Base-by-base conservation (phyloP, 2,888 invertebrate species). In the Leptinotarsa rubiginosa region DNA sequence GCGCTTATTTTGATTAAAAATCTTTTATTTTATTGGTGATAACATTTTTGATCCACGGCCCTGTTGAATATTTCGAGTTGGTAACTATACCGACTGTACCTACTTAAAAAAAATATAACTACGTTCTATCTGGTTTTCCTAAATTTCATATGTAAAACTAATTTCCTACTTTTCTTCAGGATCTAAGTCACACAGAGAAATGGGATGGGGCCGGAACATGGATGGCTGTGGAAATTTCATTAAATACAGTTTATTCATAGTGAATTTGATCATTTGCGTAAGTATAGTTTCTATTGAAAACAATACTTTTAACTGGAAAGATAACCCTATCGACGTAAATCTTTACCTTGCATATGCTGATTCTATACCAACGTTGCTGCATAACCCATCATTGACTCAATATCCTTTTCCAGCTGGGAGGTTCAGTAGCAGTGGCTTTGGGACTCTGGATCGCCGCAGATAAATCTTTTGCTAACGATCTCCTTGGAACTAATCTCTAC, bases 191-290 rank as follows among this genome's bases (percentile, higher is more conserved):
- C 2, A 47, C 62, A 31, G 31, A 31, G 62, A 52, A 88, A 93
- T 94, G 93, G 94, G 93, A 71, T 92, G 93, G 89, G 93, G 94
- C 5, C 62, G 62, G 10, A 94, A 85, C 56, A 95, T 96, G 93
- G 95, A 96, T 88, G 94, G 95, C 86, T 96, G 96, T 87, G 96
- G 96, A 79, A 93, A 94, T 84, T 95, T 93, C 85, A 94, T 96
- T 90, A 96, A 97, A 88, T 93, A 94, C 88, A 92, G 94, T 81
- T 90, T 97, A 84, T 96, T 97, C 87, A 90, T 93, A 77, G 91
- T 94, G 76, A 97, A 97, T 88, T 91, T 96, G 75, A 87, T 96
- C 25, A 96, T 96, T 84, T 94, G 96, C 86, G 96, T 97, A 91
- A 95, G 96, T 93, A 87, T 20, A 3, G 41, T 10, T 41, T 41